Conservation (phyloP, 2,888 invertebrate genomes). For the Hirtodrosophila duncani region DNA sequence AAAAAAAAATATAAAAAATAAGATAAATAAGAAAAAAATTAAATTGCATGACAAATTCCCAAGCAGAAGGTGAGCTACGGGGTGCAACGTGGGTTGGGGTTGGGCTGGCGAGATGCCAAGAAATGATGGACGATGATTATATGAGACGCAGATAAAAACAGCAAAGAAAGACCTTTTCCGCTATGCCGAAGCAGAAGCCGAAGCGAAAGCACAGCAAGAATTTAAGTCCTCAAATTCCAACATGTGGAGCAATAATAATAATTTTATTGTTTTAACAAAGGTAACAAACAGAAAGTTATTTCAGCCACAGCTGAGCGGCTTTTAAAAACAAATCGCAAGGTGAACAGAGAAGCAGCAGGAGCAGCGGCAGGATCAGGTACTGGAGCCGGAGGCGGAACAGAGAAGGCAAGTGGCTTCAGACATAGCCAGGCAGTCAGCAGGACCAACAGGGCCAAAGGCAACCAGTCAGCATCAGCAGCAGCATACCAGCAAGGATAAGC, state of each 20-base stretch:
- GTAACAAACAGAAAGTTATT: conserved; percentile 72
- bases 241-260: conserved; percentile 76
- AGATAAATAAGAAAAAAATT: conserved; percentile 22
- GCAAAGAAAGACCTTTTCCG: too few species aligned
- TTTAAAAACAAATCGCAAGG: conserved; percentile 70
- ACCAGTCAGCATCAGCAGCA: conserved; percentile 11
- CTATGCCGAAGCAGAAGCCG: too few species aligned
- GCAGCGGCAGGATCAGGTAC: background rate
- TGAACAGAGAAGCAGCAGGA: conserved; percentile 32
- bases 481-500: conserved; percentile 54
- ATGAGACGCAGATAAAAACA: conserved; percentile 23
- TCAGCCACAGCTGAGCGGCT: conserved; percentile 72
- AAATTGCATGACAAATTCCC: conserved; percentile 68
- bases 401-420: conserved; percentile 1
- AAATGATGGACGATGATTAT: conserved; percentile 68
- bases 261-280: conserved; percentile 76
- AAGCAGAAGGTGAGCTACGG: conserved; percentile 36
- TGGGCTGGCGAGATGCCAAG: conserved; percentile 37
- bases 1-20: conserved; percentile 5
- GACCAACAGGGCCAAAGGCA: conserved; percentile 7
- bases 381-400: background rate
- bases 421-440: conserved; percentile 13
- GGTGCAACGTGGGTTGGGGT: too few species aligned
- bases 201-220: conserved; percentile 48
- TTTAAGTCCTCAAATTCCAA: conserved; percentile 72